Evolutionary conservation across 2,797 vertebrate genomes (phyloP), one percentile per base, ranked within the genome.

Genomic region (Galagoides demidoff): DNA sequence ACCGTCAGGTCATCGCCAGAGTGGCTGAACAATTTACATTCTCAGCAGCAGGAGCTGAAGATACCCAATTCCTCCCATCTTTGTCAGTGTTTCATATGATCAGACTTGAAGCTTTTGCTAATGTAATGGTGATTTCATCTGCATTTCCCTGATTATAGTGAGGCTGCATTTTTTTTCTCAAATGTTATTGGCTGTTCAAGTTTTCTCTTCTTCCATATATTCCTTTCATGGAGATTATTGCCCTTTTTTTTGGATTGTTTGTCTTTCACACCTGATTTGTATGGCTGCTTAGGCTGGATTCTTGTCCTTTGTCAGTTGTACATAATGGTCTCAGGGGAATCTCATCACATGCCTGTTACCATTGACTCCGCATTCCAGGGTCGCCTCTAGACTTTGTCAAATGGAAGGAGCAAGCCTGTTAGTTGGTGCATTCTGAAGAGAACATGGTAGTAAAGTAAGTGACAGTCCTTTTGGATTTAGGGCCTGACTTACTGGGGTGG

Each of bases 111-210:
- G 45, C 25, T n/a, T 57, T 45, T 43, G 17, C 43, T 84, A 39
- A 39, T 61, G 17, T n/a, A 20, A 61, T 57, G 39, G 59, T 55
- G 34, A 23, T 45, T 89, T 90, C 43, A 16, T 82, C 95, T 92
- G 37, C 29, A 85, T 92, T 76, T 87, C 37, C 61, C 13, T 83
- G 55, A 66, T 68, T 77, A 45, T 84, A 23, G 39, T 84, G 23
- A 93, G 45, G 27, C 31, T 87, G n/a, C 3, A 23, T 29, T 89
- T 93, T 89, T 93, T 20, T 89, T 89, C 70, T 64, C 45, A 34
- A 11, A 57, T 20, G 11, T 29, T 61, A 16, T 76, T 66, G 34
- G 22, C 45, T 59, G 29, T 82, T 96, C 9, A 71, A 22, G 43
- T 85, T 37, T 88, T 92, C 82, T 57, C 13, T 83, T 91, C 70